Conservation (phyloP, 2,888 invertebrate species). For the Folsomia candida region DNA sequence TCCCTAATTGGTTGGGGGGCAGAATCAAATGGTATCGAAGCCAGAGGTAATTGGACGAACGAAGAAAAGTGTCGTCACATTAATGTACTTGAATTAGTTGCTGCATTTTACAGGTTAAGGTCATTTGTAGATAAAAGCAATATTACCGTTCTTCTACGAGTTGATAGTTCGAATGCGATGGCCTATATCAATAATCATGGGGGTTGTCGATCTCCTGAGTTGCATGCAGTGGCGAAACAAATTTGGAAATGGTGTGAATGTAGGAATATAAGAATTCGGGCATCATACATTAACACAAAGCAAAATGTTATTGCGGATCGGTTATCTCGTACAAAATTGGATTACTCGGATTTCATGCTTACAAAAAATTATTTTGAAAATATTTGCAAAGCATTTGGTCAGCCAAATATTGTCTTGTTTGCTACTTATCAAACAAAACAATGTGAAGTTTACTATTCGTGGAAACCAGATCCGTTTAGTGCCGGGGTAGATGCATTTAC, state of each 20-base stretch:
- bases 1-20: conserved; percentile 27
- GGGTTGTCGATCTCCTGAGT: conserved; percentile 11
- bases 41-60: conserved; percentile 15
- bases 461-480: too few species aligned
- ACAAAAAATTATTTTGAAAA: too few species aligned
- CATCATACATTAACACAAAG: conserved; percentile 13
- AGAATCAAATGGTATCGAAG: conserved; percentile 9
- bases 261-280: neutral
- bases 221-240: conserved; percentile 1
- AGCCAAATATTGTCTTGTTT: conserved; percentile 10
- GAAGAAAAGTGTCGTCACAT: conserved; percentile 7
- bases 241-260: conserved; percentile 25
- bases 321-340: conserved; percentile 4
- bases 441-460: too few species aligned
- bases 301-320: conserved; percentile 18
- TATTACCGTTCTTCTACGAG: too few species aligned
- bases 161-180: too few species aligned
- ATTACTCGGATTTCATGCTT: too few species aligned
- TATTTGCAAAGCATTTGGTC: neutral
- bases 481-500: conserved; percentile 8
- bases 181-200: conserved; percentile 30
- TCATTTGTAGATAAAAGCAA: too few species aligned
- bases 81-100: conserved; percentile 26
- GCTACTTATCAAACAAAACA: too few species aligned
- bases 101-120: conserved; percentile 11